These are phyloP conservation scores for Theropithecus gelada DNA, from an alignment of 2,113 vertebrate genomes.

Conservation along the genomic window DNA sequence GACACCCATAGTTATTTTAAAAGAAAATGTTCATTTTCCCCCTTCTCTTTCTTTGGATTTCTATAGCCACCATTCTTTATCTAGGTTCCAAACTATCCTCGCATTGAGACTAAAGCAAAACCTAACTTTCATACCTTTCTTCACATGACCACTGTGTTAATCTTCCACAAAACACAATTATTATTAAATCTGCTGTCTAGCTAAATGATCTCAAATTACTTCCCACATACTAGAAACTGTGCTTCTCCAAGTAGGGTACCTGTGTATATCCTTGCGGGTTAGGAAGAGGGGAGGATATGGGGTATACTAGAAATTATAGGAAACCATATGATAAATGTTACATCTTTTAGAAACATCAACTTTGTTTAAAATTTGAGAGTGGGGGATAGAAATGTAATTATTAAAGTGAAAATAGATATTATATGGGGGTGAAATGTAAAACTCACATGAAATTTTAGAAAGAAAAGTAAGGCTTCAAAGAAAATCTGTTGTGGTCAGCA, in stretches of 20 bases:
- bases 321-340: neutral
- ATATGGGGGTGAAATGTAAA: neutral
- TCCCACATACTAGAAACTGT: neutral
- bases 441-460: neutral
- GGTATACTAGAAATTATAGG: fast-evolving
- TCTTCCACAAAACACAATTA: neutral
- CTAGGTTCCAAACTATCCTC: neutral
- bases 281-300: neutral
- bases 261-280: neutral
- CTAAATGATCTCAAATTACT: neutral
- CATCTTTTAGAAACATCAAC: neutral
- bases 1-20: neutral
- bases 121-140: neutral
- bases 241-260: neutral
- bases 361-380: neutral
- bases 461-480: neutral
- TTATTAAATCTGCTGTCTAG: neutral
- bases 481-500: neutral
- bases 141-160: neutral
- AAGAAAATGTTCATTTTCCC: neutral
- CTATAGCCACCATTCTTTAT: neutral
- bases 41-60: neutral
- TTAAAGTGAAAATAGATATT: neutral
- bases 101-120: neutral
- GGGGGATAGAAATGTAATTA: neutral